A percentile compares a stretch with the other conserved stretches of the same genome.
Evolutionary conservation across 2,113 vertebrate genomes (phyloP).

Genomic region (Boulengeromyrus knoepffleri): DNA sequence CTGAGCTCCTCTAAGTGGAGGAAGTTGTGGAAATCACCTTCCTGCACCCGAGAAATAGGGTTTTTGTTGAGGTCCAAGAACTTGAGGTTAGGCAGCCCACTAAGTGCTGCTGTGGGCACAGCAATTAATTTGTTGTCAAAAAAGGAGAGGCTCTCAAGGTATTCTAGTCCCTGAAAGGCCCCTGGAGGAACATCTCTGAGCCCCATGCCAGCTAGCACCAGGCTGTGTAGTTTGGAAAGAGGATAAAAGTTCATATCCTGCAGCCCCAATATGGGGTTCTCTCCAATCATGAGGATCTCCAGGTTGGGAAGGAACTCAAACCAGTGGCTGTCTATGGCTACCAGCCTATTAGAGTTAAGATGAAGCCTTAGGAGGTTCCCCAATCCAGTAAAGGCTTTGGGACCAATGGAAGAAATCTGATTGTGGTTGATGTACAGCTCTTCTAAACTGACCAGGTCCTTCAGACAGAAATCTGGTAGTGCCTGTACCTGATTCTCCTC

Average conservation of each 20-base stretch:
- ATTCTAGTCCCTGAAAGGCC: conserved; percentile 65
- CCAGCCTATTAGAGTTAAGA: conserved; percentile 67
- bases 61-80: conserved; percentile 74
- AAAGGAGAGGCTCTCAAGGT: conserved; percentile 72
- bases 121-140: conserved; percentile 62
- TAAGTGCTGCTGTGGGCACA: conserved; percentile 62
- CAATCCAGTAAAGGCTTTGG: conserved; percentile 65
- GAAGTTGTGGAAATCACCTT: conserved; percentile 65
- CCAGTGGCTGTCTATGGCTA: conserved; percentile 65
- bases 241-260: conserved; percentile 67
- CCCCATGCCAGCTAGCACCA: conserved; percentile 69
- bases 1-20: conserved; percentile 69
- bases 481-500: conserved; percentile 70
- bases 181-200: conserved; percentile 56
- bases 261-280: conserved; percentile 67
- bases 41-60: conserved; percentile 56
- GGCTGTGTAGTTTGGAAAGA: conserved; percentile 63
- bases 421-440: conserved; percentile 78
- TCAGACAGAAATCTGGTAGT: conserved; percentile 61
- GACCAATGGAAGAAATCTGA: conserved; percentile 61
- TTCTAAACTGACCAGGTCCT: conserved; percentile 63
- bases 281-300: conserved; percentile 75
- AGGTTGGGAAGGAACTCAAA: conserved; percentile 69
- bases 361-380: conserved; percentile 62
- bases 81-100: conserved; percentile 61